Evolutionary conservation across 2,797 vertebrate genomes (phyloP).

Genomic region (Pseudomugil tenellus): DNA sequence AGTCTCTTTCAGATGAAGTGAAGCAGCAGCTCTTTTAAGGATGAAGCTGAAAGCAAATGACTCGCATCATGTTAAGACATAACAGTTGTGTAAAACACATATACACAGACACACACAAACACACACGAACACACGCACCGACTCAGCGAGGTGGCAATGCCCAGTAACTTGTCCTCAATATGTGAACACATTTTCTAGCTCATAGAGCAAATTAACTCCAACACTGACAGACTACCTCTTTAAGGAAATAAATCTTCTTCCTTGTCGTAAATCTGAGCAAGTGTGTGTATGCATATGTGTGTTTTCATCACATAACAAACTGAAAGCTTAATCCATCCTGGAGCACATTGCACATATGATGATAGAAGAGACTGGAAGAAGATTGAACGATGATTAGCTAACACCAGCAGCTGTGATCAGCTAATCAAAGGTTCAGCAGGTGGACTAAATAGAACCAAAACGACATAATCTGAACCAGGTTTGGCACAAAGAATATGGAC

Average conservation of each 20-base stretch:
- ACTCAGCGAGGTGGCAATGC: constrained; percentile 70
- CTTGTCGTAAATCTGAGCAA: constrained; percentile 94
- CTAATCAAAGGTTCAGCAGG: constrained; percentile 28
- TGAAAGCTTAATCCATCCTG: constrained; percentile 64
- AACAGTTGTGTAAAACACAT: no score
- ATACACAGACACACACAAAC: no score
- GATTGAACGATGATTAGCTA: no score
- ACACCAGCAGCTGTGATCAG: constrained; percentile 14
- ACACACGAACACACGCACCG: background rate
- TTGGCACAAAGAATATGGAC: no score
- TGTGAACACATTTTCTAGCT: constrained; percentile 98
- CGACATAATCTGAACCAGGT: no score
- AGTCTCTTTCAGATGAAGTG: no score
- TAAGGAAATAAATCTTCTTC: constrained; percentile 96
- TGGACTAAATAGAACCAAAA: no score
- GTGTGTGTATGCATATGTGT: constrained; percentile 52
- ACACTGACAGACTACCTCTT: constrained; percentile 51
- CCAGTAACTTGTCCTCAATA: constrained; percentile 90
- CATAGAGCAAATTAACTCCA: constrained; percentile 94
- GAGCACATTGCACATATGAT: no score
- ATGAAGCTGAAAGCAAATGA: no score
- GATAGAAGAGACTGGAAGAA: no score
- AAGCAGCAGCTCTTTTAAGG: no score
- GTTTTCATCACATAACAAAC: constrained; percentile 78
- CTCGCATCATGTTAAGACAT: no score